Evolutionary conservation across 1,140 invertebrate genomes (phyloP), one percentile per base, ranked within the genome.

Genomic region (Phymorhynchus buccinoides): DNA sequence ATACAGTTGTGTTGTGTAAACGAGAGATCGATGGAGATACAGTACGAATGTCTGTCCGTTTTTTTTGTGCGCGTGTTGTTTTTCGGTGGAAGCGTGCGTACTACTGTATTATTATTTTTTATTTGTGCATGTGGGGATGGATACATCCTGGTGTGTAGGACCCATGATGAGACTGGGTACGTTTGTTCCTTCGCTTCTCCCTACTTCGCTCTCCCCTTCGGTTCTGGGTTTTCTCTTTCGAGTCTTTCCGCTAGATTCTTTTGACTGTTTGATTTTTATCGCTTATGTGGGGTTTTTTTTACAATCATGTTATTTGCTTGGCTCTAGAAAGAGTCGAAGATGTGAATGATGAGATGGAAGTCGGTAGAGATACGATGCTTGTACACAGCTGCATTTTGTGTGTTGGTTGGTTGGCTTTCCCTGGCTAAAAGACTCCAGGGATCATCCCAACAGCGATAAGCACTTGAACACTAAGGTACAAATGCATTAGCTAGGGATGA

Each of bases 151-250:
- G 9, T 75, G 73, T 75, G 7, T 71, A 75, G 73, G 73, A 75
- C 18, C 39, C 35, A 75, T 75, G 37, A 75, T 75, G 73, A 75
- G 73, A 75, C 35, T 75, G 37, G 73, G 73, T 75, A 75, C 27
- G 73, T 27, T 41, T 75, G 73, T 75, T 75, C 12, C 37, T 75
- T 75, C 35, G 68, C 18, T 75, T 75, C 37, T 41, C 35, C 42
- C 42, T 6, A 62, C 56, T 62, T 75, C 14, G 32, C 35, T 41
- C 35, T 71, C 22, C 7, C 22, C 35, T 1, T 30, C 73, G 22
- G n/a, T 32, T 77, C 22, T 37, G 73, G 44, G 3, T 80, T 32
- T 56, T 35, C 14, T 80, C 73, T 42, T 56, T 83, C 12, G 42
- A 14, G 14, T 71, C 9, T 79, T 48, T 71, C 12, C 35, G 42